Evolutionary conservation across 2,113 vertebrate genomes (phyloP).

Genomic region (Parus major): DNA sequence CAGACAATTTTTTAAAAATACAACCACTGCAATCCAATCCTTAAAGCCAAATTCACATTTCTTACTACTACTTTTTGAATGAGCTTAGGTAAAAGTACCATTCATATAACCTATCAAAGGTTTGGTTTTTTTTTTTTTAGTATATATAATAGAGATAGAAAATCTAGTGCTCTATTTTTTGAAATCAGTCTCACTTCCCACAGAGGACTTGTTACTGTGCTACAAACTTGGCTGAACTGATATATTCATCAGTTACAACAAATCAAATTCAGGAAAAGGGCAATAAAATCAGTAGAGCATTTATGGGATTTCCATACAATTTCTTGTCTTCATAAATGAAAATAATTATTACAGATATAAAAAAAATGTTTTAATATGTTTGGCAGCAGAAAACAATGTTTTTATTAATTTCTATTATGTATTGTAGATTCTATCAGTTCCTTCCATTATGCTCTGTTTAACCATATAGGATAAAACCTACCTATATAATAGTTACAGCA

Average conservation of each 20-base stretch:
- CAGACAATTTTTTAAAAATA: not conserved
- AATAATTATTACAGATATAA: not conserved
- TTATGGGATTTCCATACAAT: not conserved
- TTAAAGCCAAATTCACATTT: not conserved
- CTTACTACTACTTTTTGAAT: not conserved
- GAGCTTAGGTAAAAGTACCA: not conserved
- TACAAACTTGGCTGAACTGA: not conserved
- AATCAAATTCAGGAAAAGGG: not conserved
- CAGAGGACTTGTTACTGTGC: not conserved
- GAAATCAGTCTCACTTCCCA: not conserved
- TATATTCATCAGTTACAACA: not conserved
- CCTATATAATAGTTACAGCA: not conserved
- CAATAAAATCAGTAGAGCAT: not conserved
- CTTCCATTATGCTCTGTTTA: not conserved
- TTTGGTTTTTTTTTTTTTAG: fast-evolving
- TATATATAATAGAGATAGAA: not conserved
- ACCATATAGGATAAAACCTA: not conserved
- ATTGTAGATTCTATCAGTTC: not conserved
- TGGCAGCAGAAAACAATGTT: not conserved
- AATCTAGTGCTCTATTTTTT: not conserved
- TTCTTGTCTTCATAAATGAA: not conserved
- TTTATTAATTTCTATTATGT: not conserved
- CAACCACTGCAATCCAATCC: not conserved
- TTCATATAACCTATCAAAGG: not conserved
- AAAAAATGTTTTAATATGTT: not conserved